Conservation (phyloP, 2,888 invertebrate species). For the Polylopha cassiicola region DNA sequence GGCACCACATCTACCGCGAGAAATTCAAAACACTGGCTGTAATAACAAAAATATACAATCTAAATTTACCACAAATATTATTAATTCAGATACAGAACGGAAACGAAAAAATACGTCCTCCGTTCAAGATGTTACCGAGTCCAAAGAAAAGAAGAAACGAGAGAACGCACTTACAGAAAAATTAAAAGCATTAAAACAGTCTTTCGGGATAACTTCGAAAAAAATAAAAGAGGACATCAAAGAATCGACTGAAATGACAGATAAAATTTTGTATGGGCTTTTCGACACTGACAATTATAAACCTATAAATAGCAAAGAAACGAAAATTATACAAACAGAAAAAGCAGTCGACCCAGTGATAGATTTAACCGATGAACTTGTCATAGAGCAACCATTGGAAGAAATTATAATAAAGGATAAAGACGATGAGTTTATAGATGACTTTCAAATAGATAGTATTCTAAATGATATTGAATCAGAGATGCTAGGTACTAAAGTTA, state of each 20-base stretch:
- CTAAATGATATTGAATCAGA: constrained; percentile 58
- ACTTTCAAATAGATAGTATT: constrained; percentile 45
- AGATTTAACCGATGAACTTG: constrained; percentile 12
- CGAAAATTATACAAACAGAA: constrained; percentile 1
- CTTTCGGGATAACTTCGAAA: constrained; percentile 44
- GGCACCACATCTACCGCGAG: constrained; percentile 25
- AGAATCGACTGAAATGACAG: constrained; percentile 30
- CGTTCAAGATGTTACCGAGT: constrained; percentile 34
- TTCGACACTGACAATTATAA: constrained; percentile 6
- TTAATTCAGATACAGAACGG: constrained; percentile 45
- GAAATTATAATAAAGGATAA: constrained; percentile 26
- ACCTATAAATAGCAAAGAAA: not conserved
- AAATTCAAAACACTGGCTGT: constrained; percentile 6
- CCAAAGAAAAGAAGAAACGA: constrained; percentile 59
- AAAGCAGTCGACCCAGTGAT: constrained; percentile 6
- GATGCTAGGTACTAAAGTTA: constrained; percentile 32
- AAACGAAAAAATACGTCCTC: constrained; percentile 48
- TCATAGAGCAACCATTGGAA: constrained; percentile 11
- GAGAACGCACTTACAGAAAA: constrained; percentile 47
- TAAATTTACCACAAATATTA: constrained; percentile 31
- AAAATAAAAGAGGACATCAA: constrained; percentile 35
- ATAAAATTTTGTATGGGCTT: constrained; percentile 31
- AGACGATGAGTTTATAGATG: constrained; percentile 38
- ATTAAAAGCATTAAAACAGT: constrained; percentile 47
- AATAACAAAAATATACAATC: constrained; percentile 11